A percentile compares a stretch with the other conserved stretches of the same genome.
Evolutionary conservation across 2,888 invertebrate species (phyloP).

Genomic region (Perizoma affinitatum): DNA sequence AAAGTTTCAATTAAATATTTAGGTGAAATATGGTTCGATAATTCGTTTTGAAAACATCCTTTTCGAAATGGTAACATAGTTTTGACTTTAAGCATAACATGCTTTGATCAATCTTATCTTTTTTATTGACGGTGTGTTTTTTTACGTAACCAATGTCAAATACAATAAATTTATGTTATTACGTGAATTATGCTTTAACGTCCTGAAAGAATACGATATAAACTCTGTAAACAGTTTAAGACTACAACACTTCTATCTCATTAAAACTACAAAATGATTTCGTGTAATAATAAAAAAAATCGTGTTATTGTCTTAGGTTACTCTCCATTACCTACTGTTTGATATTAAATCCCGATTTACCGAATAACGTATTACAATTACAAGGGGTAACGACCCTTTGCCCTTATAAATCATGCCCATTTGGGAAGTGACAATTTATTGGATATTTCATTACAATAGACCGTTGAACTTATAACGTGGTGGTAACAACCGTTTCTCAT

Average conservation of each 20-base stretch:
- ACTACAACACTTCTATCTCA: not conserved
- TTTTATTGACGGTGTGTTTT: too few species aligned
- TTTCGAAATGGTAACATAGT: not conserved
- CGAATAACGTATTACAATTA: constrained; percentile 43
- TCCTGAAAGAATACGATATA: too few species aligned
- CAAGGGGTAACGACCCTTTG: constrained; percentile 57
- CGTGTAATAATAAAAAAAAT: not conserved
- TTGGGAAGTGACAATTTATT: constrained; percentile 76
- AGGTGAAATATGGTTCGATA: too few species aligned
- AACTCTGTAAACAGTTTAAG: too few species aligned
- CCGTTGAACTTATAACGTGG: constrained; percentile 77
- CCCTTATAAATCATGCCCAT: constrained; percentile 44
- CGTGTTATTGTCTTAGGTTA: too few species aligned
- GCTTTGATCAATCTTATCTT: too few species aligned
- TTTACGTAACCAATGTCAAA: too few species aligned
- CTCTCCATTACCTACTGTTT: constrained; percentile 28
- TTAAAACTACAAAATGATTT: constrained; percentile 3
- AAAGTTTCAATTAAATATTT: constrained; percentile 11
- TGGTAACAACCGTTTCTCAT: constrained; percentile 71
- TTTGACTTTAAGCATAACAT: too few species aligned
- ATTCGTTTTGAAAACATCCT: constrained; percentile 12
- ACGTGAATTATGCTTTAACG: too few species aligned
- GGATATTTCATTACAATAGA: constrained; percentile 72
- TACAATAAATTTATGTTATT: too few species aligned
- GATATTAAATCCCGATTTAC: constrained; percentile 31